Evolutionary conservation across 2,888 invertebrate genomes (phyloP).

Genomic region (Lasius fuliginosus): DNA sequence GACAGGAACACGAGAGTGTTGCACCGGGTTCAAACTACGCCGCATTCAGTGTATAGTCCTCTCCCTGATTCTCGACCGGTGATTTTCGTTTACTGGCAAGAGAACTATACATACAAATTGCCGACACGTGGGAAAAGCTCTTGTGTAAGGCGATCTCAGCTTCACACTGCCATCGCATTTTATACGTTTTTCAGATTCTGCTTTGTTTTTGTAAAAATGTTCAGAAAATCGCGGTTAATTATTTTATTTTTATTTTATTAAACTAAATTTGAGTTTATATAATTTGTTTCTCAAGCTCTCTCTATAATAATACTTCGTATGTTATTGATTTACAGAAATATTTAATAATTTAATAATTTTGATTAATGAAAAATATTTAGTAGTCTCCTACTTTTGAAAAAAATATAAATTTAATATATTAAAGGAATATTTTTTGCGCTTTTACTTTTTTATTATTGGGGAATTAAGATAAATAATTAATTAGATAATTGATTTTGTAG

Average conservation of each 20-base stretch:
- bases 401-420: neutral
- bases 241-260: slow-evolving; percentile 10
- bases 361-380: neutral
- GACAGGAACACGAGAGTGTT: slow-evolving; percentile 66
- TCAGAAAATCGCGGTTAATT: neutral
- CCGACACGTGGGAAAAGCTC: neutral
- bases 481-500: slow-evolving; percentile 4
- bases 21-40: slow-evolving; percentile 54
- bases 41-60: slow-evolving; percentile 11
- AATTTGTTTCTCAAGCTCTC: neutral
- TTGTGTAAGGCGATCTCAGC: neutral
- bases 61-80: neutral
- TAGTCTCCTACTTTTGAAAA: neutral
- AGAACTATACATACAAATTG: slow-evolving; percentile 27
- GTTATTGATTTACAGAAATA: neutral
- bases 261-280: neutral
- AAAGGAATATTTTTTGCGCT: neutral
- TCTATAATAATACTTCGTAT: neutral
- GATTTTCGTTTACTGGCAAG: slow-evolving; percentile 28
- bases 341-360: neutral
- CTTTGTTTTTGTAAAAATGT: neutral
- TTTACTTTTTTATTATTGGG: neutral
- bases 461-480: neutral
- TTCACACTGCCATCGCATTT: neutral
- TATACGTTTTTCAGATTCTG: neutral